phyloP scores from a whole-genome alignment of 2,888 invertebrate species.

The Chironomus tentans region DNA sequence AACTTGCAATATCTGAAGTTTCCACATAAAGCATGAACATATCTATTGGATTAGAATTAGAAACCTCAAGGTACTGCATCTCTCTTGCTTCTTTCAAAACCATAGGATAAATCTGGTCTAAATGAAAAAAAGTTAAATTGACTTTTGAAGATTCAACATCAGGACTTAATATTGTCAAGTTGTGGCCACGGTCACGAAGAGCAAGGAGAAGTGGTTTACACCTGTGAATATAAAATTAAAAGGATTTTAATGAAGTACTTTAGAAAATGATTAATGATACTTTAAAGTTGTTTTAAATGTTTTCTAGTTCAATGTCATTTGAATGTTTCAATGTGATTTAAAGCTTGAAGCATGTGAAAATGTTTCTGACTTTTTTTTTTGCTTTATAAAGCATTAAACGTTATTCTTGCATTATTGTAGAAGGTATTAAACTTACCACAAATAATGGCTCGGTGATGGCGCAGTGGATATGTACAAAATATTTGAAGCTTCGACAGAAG shows the following conservation, averaged over 20 bases:
- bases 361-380: no score
- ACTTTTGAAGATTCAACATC: constrained; percentile 30
- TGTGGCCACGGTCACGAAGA: constrained; percentile 28
- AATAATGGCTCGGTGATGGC: constrained; percentile 27
- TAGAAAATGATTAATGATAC: no score
- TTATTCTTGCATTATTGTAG: not conserved
- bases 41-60: not conserved
- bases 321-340: no score
- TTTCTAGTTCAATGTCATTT: no score
- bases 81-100: not conserved
- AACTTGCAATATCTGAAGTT: constrained; percentile 28
- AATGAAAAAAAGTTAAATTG: constrained; percentile 33
- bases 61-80: not conserved
- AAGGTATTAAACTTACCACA: constrained; percentile 17
- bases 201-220: constrained; percentile 17
- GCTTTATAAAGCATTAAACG: no score
- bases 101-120: constrained; percentile 31
- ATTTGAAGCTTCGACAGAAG: not conserved
- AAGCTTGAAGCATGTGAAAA: no score
- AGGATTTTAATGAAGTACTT: no score
- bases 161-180: constrained; percentile 31
- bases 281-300: no score
- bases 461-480: constrained; percentile 27
- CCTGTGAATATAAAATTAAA: not conserved
- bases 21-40: constrained; percentile 26